Base-by-base conservation (phyloP, 2,888 invertebrate species). In the Acheta domesticus region DNA sequence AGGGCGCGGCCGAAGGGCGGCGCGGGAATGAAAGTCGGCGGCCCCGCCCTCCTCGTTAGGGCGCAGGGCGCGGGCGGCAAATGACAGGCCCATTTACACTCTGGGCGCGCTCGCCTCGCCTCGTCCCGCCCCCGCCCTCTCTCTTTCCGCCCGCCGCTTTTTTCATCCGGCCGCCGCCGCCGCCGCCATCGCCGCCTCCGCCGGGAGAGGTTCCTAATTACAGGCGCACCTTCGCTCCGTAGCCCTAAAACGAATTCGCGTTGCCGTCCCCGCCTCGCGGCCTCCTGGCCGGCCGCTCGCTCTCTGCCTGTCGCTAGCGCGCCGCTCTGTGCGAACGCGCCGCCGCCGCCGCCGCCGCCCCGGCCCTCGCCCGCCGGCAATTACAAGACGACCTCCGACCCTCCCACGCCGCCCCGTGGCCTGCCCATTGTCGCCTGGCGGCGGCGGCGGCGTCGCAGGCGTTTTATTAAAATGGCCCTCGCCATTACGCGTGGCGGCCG, bases 21-120 rank as follows among this genome's bases (percentile, higher is more conserved):
- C 62, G 62, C 62, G 62, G 62, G 62, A n/a, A 14, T 19, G 62
- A 14, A 14, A 62, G 62, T n/a, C 62, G 62, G 62, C 16, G 62
- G 62, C 62, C n/a, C 62, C 62, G 62, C 62, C 62, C 62, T 62
- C 62, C 62, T 62, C 62, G 62, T 62, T 62, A 62, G 62, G n/a
- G 62, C n/a, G 62, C 62, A 62, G 62, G 62, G 62, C 62, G 62
- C 62, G 62, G 62, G 62, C 62, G 62, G 79, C 79, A 79, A 79
- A 79, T 76, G 79, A 79, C 79, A 79, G 79, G 76, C 76, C 79
- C 79, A 79, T 79, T 79, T 79, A 76, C 76, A 79, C 76, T 62
- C 62, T n/a, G 14, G 62, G 62, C 62, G 62, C 62, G 11, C 62
- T n/a, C 62, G 8, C 62, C 62, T 62, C 62, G 11, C 62, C 62